These are phyloP conservation scores for Drosophila pseudoananassae DNA, from an alignment of 1,140 invertebrate species.

Conservation along the genomic window DNA sequence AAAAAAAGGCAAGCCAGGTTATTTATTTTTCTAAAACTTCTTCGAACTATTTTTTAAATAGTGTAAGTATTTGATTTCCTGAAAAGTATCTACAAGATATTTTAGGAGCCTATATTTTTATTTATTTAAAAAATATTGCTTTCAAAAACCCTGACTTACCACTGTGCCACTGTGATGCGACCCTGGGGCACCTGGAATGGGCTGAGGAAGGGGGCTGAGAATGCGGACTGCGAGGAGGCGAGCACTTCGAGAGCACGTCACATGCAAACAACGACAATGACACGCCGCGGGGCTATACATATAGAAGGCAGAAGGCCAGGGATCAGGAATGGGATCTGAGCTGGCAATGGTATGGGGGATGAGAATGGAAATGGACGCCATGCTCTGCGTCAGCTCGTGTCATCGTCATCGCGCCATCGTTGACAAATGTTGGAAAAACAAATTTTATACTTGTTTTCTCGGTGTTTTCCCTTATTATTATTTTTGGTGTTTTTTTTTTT, in stretches of 20 bases:
- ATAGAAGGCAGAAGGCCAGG: constrained; percentile 5
- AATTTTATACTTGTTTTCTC: constrained; percentile 81
- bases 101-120: no score
- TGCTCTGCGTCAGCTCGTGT: constrained; percentile 47
- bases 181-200: constrained; percentile 35
- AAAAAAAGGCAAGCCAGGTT: neutral
- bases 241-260: constrained; percentile 56
- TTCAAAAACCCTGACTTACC: neutral
- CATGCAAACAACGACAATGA: constrained; percentile 75
- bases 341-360: constrained; percentile 10
- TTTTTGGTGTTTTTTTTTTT: constrained; percentile 12
- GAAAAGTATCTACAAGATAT: no score
- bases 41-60: no score
- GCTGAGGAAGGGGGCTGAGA: neutral
- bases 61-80: no score
- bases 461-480: constrained; percentile 53
- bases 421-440: constrained; percentile 83
- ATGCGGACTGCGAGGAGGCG: constrained; percentile 1
- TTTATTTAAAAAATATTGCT: no score
- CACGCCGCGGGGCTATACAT: constrained; percentile 47
- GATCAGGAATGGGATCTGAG: constrained; percentile 15
- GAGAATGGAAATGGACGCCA: constrained; percentile 31
- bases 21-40: no score
- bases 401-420: constrained; percentile 63
- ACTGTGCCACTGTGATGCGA: constrained; percentile 28